Evolutionary conservation across 2,888 invertebrate genomes (phyloP).

Genomic region (Mythimna vitellina): DNA sequence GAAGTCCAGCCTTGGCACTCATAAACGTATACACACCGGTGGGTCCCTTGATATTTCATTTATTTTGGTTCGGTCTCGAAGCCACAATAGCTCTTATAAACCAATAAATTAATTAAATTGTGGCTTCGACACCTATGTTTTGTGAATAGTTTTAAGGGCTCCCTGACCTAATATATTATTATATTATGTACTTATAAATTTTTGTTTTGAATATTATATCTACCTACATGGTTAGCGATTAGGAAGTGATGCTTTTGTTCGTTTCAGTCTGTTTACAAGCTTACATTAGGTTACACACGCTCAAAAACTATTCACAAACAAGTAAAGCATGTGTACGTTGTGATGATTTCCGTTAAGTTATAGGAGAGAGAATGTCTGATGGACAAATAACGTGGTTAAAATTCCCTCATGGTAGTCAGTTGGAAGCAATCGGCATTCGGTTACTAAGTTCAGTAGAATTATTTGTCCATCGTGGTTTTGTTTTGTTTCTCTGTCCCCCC

Average conservation of each 20-base stretch:
- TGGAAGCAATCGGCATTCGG: slow-evolving; percentile 66
- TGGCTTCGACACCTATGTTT: slow-evolving; percentile 88
- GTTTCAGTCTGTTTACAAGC: slow-evolving; percentile 53
- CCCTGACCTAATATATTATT: slow-evolving; percentile 74
- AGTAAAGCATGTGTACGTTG: slow-evolving; percentile 90
- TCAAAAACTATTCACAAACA: slow-evolving; percentile 91
- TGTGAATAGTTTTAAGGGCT: slow-evolving; percentile 91
- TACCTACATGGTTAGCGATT: slow-evolving; percentile 77
- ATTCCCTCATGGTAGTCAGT: slow-evolving; percentile 87
- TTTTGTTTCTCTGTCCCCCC: slow-evolving; percentile 90
- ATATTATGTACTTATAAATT: slow-evolving; percentile 28
- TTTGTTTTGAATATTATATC: slow-evolving; percentile 50
- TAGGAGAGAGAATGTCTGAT: slow-evolving; percentile 88
- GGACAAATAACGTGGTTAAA: slow-evolving; percentile 87
- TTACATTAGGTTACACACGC: slow-evolving; percentile 83
- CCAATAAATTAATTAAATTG: slow-evolving; percentile 64
- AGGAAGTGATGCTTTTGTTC: slow-evolving; percentile 69
- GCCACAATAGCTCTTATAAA: slow-evolving; percentile 78
- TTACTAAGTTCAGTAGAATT: slow-evolving; percentile 75
- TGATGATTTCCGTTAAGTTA: slow-evolving; percentile 84
- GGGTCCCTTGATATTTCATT: slow-evolving; percentile 90
- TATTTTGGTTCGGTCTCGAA: slow-evolving; percentile 86
- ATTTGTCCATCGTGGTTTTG: slow-evolving; percentile 91
- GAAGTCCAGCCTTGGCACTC: slow-evolving; percentile 95
- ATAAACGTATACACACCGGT: slow-evolving; percentile 94